A percentile compares a stretch with the other conserved stretches of the same genome.
Conservation (phyloP, 2,797 vertebrate genomes). For the Mycteria americana region DNA sequence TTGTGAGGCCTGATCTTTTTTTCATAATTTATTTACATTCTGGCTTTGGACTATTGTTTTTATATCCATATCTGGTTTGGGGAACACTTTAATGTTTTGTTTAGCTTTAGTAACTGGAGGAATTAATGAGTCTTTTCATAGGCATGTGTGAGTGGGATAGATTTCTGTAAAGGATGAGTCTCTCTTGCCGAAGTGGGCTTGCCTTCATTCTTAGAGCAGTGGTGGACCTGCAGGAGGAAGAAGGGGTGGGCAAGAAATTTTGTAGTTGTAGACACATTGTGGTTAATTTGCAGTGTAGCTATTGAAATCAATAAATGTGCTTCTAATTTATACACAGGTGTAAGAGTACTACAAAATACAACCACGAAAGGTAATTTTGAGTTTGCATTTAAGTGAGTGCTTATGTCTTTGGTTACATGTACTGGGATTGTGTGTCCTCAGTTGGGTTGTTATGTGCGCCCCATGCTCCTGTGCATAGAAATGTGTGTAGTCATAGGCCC, state of each 20-base stretch:
- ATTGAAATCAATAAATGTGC: background rate
- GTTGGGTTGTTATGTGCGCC: background rate
- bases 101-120: background rate
- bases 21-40: background rate
- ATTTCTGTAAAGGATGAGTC: background rate
- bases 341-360: background rate
- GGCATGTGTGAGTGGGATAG: background rate
- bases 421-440: background rate
- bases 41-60: background rate
- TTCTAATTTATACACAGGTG: background rate
- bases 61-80: background rate
- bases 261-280: background rate
- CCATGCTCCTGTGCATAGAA: background rate
- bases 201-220: background rate
- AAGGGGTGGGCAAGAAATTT: background rate
- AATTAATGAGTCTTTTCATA: background rate
- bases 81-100: background rate
- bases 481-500: background rate
- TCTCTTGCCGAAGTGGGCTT: background rate
- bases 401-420: background rate
- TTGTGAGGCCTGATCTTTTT: background rate
- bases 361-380: background rate
- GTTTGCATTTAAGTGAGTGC: background rate
- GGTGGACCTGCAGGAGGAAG: background rate
- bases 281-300: background rate